Conservation (phyloP, 2,888 invertebrate genomes). For the Campoletis raptor region DNA sequence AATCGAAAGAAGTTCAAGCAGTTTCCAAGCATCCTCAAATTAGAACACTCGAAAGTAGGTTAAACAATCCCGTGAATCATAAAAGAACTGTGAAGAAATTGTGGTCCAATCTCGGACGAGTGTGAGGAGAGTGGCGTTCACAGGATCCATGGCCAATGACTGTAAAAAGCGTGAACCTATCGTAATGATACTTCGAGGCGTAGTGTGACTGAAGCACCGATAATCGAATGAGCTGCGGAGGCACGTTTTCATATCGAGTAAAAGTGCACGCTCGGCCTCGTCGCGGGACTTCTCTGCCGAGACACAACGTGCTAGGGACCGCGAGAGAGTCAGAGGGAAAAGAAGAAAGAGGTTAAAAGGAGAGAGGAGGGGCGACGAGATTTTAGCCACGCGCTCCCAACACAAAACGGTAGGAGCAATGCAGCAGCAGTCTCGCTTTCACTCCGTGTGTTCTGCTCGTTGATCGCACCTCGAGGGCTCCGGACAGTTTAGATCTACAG, state of each 20-base stretch:
- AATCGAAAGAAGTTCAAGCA: not conserved
- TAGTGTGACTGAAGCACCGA: constrained; percentile 11
- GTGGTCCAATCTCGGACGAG: not conserved
- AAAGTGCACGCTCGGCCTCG: constrained; percentile 80
- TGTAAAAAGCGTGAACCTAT: not conserved
- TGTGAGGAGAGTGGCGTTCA: not conserved
- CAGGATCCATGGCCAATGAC: not conserved
- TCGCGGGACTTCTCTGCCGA: constrained; percentile 68
- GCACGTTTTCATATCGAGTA: constrained; percentile 76
- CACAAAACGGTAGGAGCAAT: constrained; percentile 43
- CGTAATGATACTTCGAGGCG: constrained; percentile 28
- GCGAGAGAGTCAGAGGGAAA: constrained; percentile 1
- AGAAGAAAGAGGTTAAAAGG: not conserved
- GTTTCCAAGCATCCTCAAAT: not conserved
- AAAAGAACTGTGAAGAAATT: constrained; percentile 4
- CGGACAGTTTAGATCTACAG: constrained; percentile 10
- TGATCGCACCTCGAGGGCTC: constrained; percentile 50
- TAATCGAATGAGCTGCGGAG: constrained; percentile 54
- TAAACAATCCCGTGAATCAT: constrained; percentile 4
- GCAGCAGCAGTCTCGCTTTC: constrained; percentile 79
- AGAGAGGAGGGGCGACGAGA: not conserved
- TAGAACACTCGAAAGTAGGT: constrained; percentile 12
- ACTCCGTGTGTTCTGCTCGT: constrained; percentile 71
- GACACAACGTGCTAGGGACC: constrained; percentile 36
- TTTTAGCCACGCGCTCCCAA: constrained; percentile 46